Evolutionary conservation across 2,113 vertebrate species (phyloP).

Genomic region (Indicator maculatus): DNA sequence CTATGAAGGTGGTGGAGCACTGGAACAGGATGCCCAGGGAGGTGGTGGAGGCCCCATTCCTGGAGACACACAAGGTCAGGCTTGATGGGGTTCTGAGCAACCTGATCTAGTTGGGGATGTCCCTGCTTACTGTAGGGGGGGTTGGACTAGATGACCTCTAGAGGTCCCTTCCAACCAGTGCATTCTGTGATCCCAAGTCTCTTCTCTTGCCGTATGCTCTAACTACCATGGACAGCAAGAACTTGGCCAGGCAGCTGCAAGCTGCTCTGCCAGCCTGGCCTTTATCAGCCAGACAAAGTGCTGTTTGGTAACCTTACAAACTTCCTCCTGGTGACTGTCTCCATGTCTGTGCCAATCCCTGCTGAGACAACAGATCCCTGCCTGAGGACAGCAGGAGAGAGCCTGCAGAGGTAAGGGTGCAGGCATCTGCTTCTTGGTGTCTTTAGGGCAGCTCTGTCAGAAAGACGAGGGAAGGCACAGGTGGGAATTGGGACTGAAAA

Average conservation of each 20-base stretch:
- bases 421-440: neutral
- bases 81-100: no score
- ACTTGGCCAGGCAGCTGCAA: neutral
- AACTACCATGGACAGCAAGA: neutral
- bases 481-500: neutral
- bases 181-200: no score
- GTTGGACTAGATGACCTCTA: no score
- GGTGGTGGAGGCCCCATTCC: no score
- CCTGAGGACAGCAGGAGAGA: neutral
- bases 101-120: no score
- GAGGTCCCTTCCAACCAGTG: no score
- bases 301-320: neutral
- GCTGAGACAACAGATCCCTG: neutral
- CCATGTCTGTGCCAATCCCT: neutral
- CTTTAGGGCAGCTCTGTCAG: neutral
- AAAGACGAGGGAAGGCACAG: neutral
- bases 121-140: no score
- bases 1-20: no score
- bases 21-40: no score
- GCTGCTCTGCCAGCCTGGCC: neutral
- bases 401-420: neutral
- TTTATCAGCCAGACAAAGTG: neutral
- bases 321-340: neutral
- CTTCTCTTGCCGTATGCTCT: accelerated
- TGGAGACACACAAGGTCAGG: no score